A percentile compares a stretch with the other conserved stretches of the same genome.
phyloP scores from a whole-genome alignment of 2,113 vertebrate species.

The Campylomormyrus numenius region DNA sequence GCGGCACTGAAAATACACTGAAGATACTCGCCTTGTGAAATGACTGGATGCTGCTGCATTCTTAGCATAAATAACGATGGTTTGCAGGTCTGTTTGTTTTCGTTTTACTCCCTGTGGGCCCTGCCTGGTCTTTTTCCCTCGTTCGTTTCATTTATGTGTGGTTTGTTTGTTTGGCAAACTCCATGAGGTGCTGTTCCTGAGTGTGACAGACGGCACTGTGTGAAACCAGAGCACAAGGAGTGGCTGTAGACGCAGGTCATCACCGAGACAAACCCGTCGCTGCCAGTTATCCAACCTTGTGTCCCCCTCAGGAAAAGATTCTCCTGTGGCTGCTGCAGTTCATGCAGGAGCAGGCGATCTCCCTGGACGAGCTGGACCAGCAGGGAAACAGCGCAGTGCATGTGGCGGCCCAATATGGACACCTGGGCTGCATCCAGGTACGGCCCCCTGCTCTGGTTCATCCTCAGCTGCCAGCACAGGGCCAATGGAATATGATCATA shows the following conservation, averaged over 20 bases:
- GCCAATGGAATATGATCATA: background rate
- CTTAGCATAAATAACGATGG: background rate
- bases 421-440: slow-evolving; percentile 93
- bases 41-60: background rate
- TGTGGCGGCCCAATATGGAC: slow-evolving; percentile 83
- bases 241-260: background rate
- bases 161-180: background rate
- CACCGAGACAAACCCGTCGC: background rate
- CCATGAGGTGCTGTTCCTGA: background rate
- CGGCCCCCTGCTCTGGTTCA: background rate
- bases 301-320: slow-evolving; percentile 76
- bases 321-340: slow-evolving; percentile 96
- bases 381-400: slow-evolving; percentile 91
- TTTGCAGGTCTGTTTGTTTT: background rate
- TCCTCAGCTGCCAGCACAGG: background rate
- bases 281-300: background rate
- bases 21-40: background rate
- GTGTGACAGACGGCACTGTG: background rate
- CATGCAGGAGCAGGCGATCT: slow-evolving; percentile 98
- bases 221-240: background rate
- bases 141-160: background rate
- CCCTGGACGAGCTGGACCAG: slow-evolving; percentile 88
- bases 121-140: background rate
- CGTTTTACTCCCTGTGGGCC: background rate
- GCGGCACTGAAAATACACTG: background rate